Percentiles rank a stretch among this genome's conserved stretches.
Conservation (phyloP, 2,797 vertebrate species). For the Acanthurus lineatus region DNA sequence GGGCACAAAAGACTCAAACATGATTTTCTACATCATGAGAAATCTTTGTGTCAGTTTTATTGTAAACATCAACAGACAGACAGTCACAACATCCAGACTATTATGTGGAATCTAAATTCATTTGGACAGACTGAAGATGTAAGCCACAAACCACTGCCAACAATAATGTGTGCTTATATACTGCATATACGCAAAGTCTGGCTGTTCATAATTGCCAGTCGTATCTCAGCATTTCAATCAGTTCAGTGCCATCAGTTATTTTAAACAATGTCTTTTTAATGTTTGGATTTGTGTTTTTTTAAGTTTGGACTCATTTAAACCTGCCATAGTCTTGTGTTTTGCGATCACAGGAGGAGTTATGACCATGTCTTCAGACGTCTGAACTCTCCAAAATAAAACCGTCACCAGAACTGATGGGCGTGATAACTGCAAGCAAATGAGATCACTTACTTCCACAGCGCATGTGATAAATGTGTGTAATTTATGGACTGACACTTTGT, state of each 20-base stretch:
- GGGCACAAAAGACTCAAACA: background rate
- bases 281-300: background rate
- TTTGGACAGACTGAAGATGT: no score
- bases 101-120: background rate
- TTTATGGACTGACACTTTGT: slow-evolving; percentile 5
- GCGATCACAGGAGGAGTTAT: background rate
- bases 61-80: background rate
- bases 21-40: background rate
- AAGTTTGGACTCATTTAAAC: background rate
- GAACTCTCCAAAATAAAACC: background rate
- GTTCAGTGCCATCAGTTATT: background rate
- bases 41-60: background rate
- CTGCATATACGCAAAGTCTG: background rate
- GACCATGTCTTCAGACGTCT: background rate
- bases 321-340: slow-evolving; percentile 4
- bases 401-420: background rate
- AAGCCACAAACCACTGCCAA: background rate
- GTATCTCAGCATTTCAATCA: background rate
- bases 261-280: background rate
- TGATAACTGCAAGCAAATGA: background rate
- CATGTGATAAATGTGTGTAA: background rate
- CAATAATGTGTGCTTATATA: background rate
- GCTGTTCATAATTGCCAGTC: background rate
- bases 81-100: background rate
- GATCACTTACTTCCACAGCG: background rate